Base-by-base conservation (phyloP, 2,113 vertebrate genomes). In the Podocnemis expansa region DNA sequence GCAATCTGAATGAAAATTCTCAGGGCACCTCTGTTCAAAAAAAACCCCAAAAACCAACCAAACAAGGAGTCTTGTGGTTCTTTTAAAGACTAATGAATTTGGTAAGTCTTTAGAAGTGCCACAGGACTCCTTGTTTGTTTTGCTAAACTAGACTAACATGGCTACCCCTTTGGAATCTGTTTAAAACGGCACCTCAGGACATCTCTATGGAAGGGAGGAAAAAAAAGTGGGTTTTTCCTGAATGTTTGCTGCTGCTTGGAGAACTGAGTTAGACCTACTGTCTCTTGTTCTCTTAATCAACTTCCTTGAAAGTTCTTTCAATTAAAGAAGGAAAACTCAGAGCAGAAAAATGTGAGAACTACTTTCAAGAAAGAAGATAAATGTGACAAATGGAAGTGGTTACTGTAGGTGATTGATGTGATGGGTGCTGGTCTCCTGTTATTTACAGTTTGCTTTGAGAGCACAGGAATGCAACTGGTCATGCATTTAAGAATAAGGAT, bases 381-480 rank as follows among this genome's bases (percentile, higher is more conserved):
- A 21, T 92, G 51, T 78, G 45, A 75, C 54, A 88, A 88, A 82
- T 13, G 22, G 45, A 67, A 86, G 82, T 8, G 78, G 56, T 89
- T 67, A 31, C 21, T 84, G 29, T 34, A 81, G 34, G 31, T 45
- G 86, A 0, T 0, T 67, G 13, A 91, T 85, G 70, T 49, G 29
- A 87, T 51, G 84, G n/a, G 13, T 43, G 79, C 14, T 13, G 45
- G 54, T 89, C 55, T 47, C 13, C 0, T 0, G 6, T 81, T 70
- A 55, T 8, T 19, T 79, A 83, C 38, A 10, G 51, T 70, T 17
- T 81, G 47, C 92, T 92, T 52, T 43, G 34, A 88, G 47, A 43
- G 89, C n/a, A 56, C 55, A 82, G 84, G 76, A 82, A 85, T 96
- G 56, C 34, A 93, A 41, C 43, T 78, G 80, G 70, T 92, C 52